Conservation (phyloP, 2,888 invertebrate species). For the Andrena bicolor region DNA sequence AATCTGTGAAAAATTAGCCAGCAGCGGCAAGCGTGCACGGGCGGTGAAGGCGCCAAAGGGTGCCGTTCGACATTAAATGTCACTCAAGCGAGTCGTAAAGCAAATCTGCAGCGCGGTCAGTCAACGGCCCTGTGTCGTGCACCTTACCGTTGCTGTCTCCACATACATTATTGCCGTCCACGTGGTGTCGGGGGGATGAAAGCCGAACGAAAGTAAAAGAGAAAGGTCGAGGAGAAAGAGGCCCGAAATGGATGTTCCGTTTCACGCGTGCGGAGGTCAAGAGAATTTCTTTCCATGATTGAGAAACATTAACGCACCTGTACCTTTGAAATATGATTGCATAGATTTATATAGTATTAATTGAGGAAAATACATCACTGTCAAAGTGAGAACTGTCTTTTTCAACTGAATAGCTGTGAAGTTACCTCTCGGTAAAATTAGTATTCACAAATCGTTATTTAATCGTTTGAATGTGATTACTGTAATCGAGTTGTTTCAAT, state of each 20-base stretch:
- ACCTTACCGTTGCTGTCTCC: constrained; percentile 67
- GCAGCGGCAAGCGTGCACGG: constrained; percentile 60
- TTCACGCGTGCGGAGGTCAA: background rate
- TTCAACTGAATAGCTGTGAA: too few species aligned
- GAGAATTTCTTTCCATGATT: background rate
- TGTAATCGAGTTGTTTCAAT: too few species aligned
- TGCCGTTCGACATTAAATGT: constrained; percentile 81
- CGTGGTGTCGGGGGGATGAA: constrained; percentile 66
- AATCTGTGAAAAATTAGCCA: constrained; percentile 65
- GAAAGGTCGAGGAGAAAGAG: constrained; percentile 4
- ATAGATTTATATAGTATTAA: background rate
- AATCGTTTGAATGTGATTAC: too few species aligned
- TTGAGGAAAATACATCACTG: constrained; percentile 1
- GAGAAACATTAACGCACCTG: constrained; percentile 3
- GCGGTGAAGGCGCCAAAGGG: constrained; percentile 78
- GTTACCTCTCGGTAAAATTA: too few species aligned
- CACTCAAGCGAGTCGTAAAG: constrained; percentile 82
- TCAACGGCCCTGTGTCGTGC: constrained; percentile 71
- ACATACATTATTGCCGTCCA: constrained; percentile 69
- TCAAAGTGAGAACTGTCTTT: too few species aligned
- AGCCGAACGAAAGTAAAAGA: constrained; percentile 23
- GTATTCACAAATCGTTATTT: too few species aligned
- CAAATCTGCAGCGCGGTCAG: constrained; percentile 78
- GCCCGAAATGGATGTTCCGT: constrained; percentile 22
- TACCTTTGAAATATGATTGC: background rate